Conservation (phyloP, 2,888 invertebrate genomes). For the Caenorhabditis wallacei region DNA sequence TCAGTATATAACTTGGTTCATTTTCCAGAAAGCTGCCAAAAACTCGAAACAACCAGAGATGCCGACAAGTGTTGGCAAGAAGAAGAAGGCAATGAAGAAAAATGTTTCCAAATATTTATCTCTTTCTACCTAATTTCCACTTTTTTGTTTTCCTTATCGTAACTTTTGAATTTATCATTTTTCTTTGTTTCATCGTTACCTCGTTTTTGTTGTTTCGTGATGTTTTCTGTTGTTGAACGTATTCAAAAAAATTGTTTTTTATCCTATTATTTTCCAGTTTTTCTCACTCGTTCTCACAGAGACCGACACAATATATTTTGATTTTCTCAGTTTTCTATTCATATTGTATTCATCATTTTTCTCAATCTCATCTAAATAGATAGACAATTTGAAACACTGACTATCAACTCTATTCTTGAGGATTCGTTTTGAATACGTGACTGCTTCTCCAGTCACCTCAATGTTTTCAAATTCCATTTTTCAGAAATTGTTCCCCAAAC, state of each 20-base stretch:
- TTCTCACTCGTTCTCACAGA: not conserved
- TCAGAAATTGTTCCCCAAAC: not conserved
- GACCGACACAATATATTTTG: slow-evolving; percentile 21
- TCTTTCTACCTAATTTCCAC: slow-evolving; percentile 42
- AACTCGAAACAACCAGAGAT: slow-evolving; percentile 50
- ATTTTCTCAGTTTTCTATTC: not conserved
- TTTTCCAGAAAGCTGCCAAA: slow-evolving; percentile 52
- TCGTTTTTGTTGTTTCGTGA: slow-evolving; percentile 15
- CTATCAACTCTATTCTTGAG: too few species aligned
- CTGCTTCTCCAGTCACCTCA: not conserved
- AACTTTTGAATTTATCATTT: not conserved
- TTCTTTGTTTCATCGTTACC: slow-evolving; percentile 3
- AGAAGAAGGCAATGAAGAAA: slow-evolving; percentile 69
- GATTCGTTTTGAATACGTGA: not conserved
- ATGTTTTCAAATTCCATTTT: not conserved
- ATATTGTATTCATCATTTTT: not conserved
- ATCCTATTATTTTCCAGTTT: not conserved
- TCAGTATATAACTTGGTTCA: slow-evolving; percentile 1
- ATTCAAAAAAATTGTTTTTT: slow-evolving; percentile 9
- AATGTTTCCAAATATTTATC: slow-evolving; percentile 68
- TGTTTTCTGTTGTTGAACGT: slow-evolving; percentile 19
- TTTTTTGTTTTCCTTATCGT: not conserved
- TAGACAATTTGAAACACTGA: too few species aligned
- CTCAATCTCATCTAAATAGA: not conserved
- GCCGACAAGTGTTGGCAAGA: slow-evolving; percentile 50